These are phyloP conservation scores for Notarius lentiginosus DNA, from an alignment of 2,113 vertebrate genomes.

Conservation along the genomic window DNA sequence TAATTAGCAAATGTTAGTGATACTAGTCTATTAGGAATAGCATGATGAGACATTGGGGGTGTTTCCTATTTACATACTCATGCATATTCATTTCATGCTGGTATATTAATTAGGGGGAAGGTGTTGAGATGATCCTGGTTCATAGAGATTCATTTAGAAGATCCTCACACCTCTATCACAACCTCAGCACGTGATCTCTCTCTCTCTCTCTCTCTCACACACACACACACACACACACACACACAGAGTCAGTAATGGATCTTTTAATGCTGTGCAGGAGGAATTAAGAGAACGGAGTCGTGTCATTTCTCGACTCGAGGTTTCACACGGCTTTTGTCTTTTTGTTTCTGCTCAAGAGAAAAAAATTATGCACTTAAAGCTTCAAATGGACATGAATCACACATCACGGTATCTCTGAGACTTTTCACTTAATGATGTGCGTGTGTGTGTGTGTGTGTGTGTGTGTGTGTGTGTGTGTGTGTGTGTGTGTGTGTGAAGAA, in stretches of 20 bases:
- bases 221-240: slow-evolving; percentile 10
- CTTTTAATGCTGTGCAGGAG: background rate
- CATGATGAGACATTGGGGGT: background rate
- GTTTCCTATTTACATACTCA: background rate
- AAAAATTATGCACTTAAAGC: slow-evolving; percentile 18
- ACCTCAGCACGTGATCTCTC: background rate
- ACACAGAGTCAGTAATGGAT: background rate
- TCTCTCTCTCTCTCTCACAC: background rate
- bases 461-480: slow-evolving; percentile 14
- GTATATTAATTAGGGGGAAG: background rate
- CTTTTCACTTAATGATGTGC: slow-evolving; percentile 37
- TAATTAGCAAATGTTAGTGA: background rate
- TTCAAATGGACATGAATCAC: slow-evolving; percentile 25
- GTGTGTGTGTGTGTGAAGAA: background rate
- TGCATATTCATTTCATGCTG: background rate
- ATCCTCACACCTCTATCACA: background rate
- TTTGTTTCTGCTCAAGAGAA: slow-evolving; percentile 25
- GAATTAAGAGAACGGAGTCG: background rate
- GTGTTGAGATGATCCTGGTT: background rate
- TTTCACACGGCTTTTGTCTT: slow-evolving; percentile 11
- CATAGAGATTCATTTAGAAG: background rate
- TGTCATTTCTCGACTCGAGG: background rate
- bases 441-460: slow-evolving; percentile 35
- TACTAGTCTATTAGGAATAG: background rate
- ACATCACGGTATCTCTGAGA: slow-evolving; percentile 27